Percentiles rank a stretch among this genome's conserved stretches.
Evolutionary conservation across 2,797 vertebrate species (phyloP).

Genomic region (Phalanger gymnotis): DNA sequence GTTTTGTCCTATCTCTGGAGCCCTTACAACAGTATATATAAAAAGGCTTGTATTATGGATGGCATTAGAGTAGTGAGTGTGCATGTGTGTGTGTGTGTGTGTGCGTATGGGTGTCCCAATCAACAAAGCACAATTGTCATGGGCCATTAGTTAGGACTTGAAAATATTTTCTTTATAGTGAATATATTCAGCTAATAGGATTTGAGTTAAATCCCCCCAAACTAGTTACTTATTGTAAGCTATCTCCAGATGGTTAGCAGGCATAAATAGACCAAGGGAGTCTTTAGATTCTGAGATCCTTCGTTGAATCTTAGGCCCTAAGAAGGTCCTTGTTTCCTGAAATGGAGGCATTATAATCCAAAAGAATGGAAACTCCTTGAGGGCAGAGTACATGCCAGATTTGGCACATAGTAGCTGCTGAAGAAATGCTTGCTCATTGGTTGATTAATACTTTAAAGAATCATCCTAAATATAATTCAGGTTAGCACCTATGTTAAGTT

Average conservation of each 20-base stretch:
- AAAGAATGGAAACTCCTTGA: not conserved
- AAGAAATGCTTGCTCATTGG: not conserved
- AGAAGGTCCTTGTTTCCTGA: not conserved
- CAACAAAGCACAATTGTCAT: not conserved
- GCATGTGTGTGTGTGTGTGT: not conserved
- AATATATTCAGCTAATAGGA: not conserved
- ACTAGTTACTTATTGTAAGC: not conserved
- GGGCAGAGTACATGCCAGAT: not conserved
- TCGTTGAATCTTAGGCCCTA: not conserved
- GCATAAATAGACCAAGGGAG: not conserved
- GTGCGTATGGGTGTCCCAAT: not conserved
- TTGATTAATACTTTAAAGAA: not conserved
- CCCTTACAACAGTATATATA: not conserved
- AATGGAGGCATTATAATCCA: not conserved
- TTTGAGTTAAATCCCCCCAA: constrained; percentile 34
- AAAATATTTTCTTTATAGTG: constrained; percentile 4
- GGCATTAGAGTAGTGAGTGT: not conserved
- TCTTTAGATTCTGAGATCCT: constrained; percentile 12
- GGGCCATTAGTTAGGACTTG: not conserved
- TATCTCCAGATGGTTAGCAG: constrained; percentile 19
- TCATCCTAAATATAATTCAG: not conserved
- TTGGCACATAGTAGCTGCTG: not conserved
- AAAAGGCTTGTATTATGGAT: not conserved
- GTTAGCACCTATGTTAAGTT: not conserved
- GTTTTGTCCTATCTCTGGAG: not conserved